phyloP scores from a whole-genome alignment of 2,888 invertebrate genomes.

The Heliconius ismenius region DNA sequence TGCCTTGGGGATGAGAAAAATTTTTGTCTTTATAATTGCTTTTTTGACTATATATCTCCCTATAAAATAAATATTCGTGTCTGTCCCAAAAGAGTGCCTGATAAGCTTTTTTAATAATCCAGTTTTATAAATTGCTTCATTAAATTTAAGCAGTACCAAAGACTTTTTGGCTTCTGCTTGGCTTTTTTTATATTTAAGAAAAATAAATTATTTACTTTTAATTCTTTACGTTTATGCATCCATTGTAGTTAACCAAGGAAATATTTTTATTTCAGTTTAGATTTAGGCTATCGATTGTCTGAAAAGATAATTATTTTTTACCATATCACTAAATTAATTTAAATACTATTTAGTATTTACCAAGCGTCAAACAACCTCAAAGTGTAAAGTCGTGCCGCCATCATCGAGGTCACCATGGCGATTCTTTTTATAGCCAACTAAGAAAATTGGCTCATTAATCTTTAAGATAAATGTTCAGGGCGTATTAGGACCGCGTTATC shows the following conservation, averaged over 20 bases:
- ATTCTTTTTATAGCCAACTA: slow-evolving; percentile 78
- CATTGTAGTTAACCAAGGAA: not conserved
- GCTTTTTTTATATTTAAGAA: not conserved
- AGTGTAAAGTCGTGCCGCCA: slow-evolving; percentile 28
- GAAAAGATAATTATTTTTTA: not conserved
- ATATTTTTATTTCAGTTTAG: not conserved
- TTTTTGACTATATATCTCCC: slow-evolving; percentile 65
- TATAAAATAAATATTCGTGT: slow-evolving; percentile 26
- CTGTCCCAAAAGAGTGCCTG: slow-evolving; percentile 35
- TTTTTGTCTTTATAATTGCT: slow-evolving; percentile 76
- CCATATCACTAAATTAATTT: not conserved
- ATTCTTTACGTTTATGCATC: not conserved
- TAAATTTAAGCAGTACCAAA: slow-evolving; percentile 7
- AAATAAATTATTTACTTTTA: not conserved
- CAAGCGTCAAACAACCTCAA: slow-evolving; percentile 5
- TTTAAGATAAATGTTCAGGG: slow-evolving; percentile 80
- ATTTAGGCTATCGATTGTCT: not conserved
- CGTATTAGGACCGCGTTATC: slow-evolving; percentile 81
- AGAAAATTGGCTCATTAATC: slow-evolving; percentile 83
- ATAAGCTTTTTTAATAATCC: slow-evolving; percentile 35
- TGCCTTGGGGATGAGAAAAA: slow-evolving; percentile 74
- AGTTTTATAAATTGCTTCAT: slow-evolving; percentile 17
- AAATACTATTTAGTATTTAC: not conserved
- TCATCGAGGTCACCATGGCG: slow-evolving; percentile 39
- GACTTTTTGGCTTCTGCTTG: not conserved